Evolutionary conservation across 2,888 invertebrate genomes (phyloP), one percentile per base, ranked within the genome.

Genomic region (Sialis fuliginosa): DNA sequence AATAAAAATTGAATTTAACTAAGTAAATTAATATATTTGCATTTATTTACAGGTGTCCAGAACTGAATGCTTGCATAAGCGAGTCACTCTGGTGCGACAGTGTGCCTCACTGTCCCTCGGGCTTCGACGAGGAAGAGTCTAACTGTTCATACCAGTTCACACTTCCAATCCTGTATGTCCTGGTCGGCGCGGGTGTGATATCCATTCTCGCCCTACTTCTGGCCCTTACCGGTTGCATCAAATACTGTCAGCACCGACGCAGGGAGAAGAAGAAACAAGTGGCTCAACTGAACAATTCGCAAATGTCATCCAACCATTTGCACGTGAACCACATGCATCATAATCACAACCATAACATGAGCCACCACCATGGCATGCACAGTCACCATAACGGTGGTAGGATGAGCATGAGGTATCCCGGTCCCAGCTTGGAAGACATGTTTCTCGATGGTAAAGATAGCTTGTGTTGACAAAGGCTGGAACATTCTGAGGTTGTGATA

Each of bases 41-140:
- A 34, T 50, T 50, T 55, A n/a, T 55, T 59, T 64, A 46, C 66
- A 83, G 83, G 58, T 86, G 86, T 57, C 85, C 85, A 1, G 85
- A 86, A 60, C 66, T 86, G 45, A 81, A 84, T 51, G 85, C 85
- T 0, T 87, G 86, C 61, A 85, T 86, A 56, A 81, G 79, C 51
- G 72, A 81, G 1, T 74, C 79, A 2, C 61, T 87, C 5, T 85
- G 86, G 85, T 87, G 86, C 62, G 86, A 87, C 59, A 84, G 85
- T 1, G 72, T 78, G 39, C 68, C 74, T 2, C 84, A 87, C 58
- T 87, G 87, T 59, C 86, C 85, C 9, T 82, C 84, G 5, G 85
- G 86, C 2, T 83, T 76, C 62, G 87, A 86, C 60, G 85, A 86
- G 65, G 80, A 81, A 52, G 82, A 83, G 56, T 71, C 75, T 1